phyloP scores from a whole-genome alignment of 2,797 vertebrate species.

The Lepus oiostolus region DNA sequence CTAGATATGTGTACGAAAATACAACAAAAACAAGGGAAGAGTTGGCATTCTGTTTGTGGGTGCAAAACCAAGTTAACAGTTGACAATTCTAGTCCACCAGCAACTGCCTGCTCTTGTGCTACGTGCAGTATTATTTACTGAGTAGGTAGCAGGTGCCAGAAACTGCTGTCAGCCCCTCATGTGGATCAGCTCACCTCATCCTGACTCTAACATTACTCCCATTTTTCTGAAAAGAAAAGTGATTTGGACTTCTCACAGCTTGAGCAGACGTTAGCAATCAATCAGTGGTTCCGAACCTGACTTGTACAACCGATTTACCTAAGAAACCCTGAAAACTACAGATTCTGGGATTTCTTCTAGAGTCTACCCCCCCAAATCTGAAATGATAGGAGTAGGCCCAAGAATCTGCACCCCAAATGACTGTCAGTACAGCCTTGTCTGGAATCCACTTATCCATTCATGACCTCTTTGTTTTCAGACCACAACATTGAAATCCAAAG shows the following conservation, averaged over 20 bases:
- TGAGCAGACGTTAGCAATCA: not conserved
- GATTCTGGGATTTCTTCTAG: not conserved
- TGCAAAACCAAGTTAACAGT: slow-evolving; percentile 60
- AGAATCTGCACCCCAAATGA: not conserved
- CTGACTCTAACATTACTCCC: not conserved
- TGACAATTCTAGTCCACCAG: slow-evolving; percentile 4
- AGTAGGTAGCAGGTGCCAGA: not conserved
- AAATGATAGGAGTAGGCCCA: not conserved
- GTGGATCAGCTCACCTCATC: not conserved
- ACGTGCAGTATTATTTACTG: not conserved
- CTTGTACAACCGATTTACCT: not conserved
- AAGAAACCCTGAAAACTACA: not conserved
- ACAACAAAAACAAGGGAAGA: slow-evolving; percentile 81
- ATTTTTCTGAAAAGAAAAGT: not conserved
- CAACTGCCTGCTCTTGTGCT: not conserved
- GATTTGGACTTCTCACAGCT: not conserved
- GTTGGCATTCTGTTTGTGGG: slow-evolving; percentile 68
- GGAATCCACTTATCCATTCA: not conserved
- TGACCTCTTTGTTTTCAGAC: not conserved
- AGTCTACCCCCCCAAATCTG: not conserved
- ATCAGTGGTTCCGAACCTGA: not conserved
- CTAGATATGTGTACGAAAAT: slow-evolving; percentile 77
- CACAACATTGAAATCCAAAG: not conserved
- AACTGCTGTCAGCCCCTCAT: not conserved
- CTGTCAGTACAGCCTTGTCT: not conserved